Evolutionary conservation across 2,888 invertebrate species (phyloP).

Genomic region (Drosophila yooni): DNA sequence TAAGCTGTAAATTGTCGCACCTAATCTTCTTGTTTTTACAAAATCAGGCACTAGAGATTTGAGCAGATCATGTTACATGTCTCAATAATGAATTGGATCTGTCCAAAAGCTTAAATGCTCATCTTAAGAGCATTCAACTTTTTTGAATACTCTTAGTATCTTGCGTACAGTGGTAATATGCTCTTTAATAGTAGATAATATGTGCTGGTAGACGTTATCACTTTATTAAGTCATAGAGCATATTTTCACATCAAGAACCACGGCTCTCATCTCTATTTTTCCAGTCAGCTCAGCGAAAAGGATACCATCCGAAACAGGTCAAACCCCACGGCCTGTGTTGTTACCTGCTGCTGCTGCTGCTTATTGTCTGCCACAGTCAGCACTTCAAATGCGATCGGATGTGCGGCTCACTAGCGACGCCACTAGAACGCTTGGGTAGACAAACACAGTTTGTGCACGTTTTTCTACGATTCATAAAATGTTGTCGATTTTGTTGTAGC

Average conservation of each 20-base stretch:
- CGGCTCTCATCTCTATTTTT: conserved; percentile 30
- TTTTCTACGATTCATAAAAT: conserved; percentile 32
- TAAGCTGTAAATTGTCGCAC: too few relatives aligned
- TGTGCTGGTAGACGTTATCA: not conserved
- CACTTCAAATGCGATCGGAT: conserved; percentile 53
- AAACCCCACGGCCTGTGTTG: conserved; percentile 22
- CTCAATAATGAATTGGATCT: not conserved
- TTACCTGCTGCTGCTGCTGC: conserved; percentile 39
- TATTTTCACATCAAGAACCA: not conserved
- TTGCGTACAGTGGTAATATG: not conserved
- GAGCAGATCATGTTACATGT: not conserved
- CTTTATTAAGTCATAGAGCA: not conserved
- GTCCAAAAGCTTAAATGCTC: not conserved
- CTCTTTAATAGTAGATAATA: not conserved
- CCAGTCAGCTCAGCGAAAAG: conserved; percentile 11
- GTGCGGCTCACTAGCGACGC: conserved; percentile 60
- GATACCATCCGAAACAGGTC: conserved; percentile 48
- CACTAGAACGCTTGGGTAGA: conserved; percentile 52
- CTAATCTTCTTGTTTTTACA: not conserved
- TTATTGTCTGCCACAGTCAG: conserved; percentile 12
- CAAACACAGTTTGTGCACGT: conserved; percentile 20
- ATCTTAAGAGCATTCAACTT: not conserved
- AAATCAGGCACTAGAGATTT: not conserved
- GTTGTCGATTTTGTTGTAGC: conserved; percentile 3
- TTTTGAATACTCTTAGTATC: not conserved